Base-by-base conservation (phyloP, 2,797 vertebrate species). In the Sebastes nivosus region DNA sequence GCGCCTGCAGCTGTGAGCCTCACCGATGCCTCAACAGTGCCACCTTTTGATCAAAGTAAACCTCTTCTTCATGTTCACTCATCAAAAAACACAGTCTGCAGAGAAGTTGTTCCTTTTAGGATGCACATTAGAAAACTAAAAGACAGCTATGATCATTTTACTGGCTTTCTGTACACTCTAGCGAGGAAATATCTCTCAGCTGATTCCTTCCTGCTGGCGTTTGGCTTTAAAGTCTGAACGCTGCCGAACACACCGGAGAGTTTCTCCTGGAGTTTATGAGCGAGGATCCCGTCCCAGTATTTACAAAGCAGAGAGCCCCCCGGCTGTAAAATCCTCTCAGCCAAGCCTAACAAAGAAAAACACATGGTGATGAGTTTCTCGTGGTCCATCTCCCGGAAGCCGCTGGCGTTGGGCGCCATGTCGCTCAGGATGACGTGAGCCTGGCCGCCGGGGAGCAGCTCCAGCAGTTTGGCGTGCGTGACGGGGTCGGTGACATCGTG, bases 331-430 rank as follows among this genome's bases (percentile, higher is more conserved):
- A 97, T 67, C 71, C 69, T 93, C 42, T 81, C 90, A 10, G 96
- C 95, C 63, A 97, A 46, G 78, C 96, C 95, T 77, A 97, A 72
- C 68, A 98, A 87, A 24, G 95, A 91, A 27, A 97, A 82, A 82
- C 98, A 99, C 84, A 97, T 91, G 2, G 1, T 66, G 71, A 97
- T 86, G 64, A 98, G 93, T 66, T 89, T 97, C 84, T 98, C 97
- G 0, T 99, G 97, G 92, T 99, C 99, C 75, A 99, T 95, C 6
- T 96, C 96, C 38, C 88, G 95, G 76, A 98, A 94, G 18, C 99
- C 98, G 0, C 96, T 97, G 3, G 98, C 97, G 0, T 98, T 99
- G 57, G 98, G 99, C 0, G 98, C 98, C 97, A 99, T 97, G 91
- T 99, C 98, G 0, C 98, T 99, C 82, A 99, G 91, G 88, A 99